These are phyloP conservation scores for Brienomyrus brachyistius DNA, from an alignment of 2,113 vertebrate species.

Conservation along the genomic window DNA sequence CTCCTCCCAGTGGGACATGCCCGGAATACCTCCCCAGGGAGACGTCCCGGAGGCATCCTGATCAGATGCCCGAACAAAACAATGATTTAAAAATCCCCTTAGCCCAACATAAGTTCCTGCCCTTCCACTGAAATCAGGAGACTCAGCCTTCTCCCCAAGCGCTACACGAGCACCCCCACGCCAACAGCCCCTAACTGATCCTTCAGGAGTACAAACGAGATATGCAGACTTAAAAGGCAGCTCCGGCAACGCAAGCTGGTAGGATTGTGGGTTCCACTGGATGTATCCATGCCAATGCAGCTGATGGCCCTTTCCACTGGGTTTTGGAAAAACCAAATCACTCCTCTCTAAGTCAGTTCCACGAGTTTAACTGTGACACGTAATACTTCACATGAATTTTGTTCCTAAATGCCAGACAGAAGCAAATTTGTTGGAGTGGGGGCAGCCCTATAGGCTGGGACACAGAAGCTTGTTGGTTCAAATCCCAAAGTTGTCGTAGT, in stretches of 20 bases:
- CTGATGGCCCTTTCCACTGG: not conserved
- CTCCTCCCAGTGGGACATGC: too few relatives aligned
- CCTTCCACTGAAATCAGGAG: not conserved
- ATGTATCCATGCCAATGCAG: not conserved
- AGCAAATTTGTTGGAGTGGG: not conserved
- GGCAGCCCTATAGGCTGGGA: not conserved
- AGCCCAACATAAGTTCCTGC: not conserved
- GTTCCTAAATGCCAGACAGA: not conserved
- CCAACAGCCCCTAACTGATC: not conserved
- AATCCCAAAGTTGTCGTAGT: not conserved
- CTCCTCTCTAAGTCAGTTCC: not conserved
- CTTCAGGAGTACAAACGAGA: not conserved
- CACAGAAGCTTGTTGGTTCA: not conserved
- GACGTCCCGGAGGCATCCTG: too few relatives aligned
- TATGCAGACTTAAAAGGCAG: not conserved
- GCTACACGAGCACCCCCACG: not conserved
- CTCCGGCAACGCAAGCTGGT: not conserved
- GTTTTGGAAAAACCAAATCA: not conserved
- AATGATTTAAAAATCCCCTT: not conserved
- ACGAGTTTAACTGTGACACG: not conserved
- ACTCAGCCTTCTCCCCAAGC: not conserved
- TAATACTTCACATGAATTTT: not conserved
- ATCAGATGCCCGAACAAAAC: too few relatives aligned
- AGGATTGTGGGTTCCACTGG: not conserved
- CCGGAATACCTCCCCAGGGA: too few relatives aligned